A percentile compares a stretch with the other conserved stretches of the same genome.
phyloP scores from a whole-genome alignment of 1,140 invertebrate species.

The Tetragnatha versicolor region DNA sequence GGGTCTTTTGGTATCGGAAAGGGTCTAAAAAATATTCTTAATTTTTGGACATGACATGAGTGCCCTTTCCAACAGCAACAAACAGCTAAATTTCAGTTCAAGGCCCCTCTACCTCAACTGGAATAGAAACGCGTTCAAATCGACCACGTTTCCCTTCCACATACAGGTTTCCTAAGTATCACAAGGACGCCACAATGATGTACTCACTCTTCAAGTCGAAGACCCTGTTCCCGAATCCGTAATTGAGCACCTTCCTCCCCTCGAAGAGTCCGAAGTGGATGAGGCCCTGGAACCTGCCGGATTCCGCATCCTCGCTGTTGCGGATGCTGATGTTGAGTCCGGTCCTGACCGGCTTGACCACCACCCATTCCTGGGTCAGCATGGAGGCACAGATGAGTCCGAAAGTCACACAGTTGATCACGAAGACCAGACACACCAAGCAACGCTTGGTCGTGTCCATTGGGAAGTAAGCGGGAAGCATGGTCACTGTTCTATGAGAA shows the following conservation, averaged over 20 bases:
- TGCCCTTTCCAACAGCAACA: too few species aligned
- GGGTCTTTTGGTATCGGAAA: too few species aligned
- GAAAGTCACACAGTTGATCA: constrained; percentile 35
- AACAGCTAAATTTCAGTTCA: too few species aligned
- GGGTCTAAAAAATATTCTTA: too few species aligned
- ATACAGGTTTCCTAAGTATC: not conserved
- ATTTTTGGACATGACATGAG: too few species aligned
- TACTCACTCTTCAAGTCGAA: constrained; percentile 66
- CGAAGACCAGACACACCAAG: constrained; percentile 35
- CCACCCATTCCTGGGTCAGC: constrained; percentile 43
- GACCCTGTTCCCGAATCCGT: constrained; percentile 75
- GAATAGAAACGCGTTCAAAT: not conserved
- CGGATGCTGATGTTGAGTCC: constrained; percentile 44
- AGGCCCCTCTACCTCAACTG: too few species aligned
- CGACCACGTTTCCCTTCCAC: not conserved
- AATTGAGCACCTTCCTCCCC: constrained; percentile 82
- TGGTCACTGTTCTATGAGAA: not conserved
- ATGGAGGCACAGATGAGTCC: constrained; percentile 35
- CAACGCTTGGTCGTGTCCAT: constrained; percentile 46
- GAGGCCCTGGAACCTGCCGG: constrained; percentile 72
- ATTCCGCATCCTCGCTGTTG: constrained; percentile 15
- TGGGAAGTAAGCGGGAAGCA: constrained; percentile 50
- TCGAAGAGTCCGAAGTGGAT: constrained; percentile 85
- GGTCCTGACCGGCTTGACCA: constrained; percentile 48
- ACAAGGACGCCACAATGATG: not conserved